Evolutionary conservation across 2,888 invertebrate genomes (phyloP), one percentile per base, ranked within the genome.

Genomic region (Schizotus pectinicornis): DNA sequence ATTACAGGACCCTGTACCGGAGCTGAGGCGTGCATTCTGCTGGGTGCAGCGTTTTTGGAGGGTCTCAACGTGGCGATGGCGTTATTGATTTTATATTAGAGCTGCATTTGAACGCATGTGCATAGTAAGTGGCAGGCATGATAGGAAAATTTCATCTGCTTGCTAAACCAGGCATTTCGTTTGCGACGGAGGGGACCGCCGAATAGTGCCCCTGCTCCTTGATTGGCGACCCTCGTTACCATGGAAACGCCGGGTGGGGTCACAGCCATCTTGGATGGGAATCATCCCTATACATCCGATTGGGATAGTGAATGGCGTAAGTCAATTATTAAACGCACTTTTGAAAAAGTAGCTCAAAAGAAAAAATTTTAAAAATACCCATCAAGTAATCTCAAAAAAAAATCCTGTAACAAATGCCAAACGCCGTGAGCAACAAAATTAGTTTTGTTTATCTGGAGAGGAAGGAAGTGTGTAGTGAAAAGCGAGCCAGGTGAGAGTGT

Each of bases 211-310:
- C 68, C 67, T 62, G 68, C 72, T 69, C 68, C 71, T 71, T 72
- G 72, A 75, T 58, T 58, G 58, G 70, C 67, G 73, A 65, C 70
- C 70, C 69, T 68, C 67, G 78, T 78, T 70, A 66, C 76, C 73
- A 77, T 77, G 73, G 75, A 68, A 70, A 59, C 56, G 55, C 76
- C 77, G 77, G 78, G 77, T 77, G 77, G 77, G 74, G 73, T 73
- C 73, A 74, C 74, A 74, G 78, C 77, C 78, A 78, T 77, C 75
- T 78, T 78, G 76, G 71, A 73, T 64, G 65, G 56, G 64, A 62
- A 65, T 63, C 64, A 62, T 64, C 62, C 64, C 63, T 42, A 33
- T 43, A 30, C 32, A 69, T 68, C 67, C 65, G 68, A 68, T 64
- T 64, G 64, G 56, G 56, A 61, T 53, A 59, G 50, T 59, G 54